Percentiles rank a stretch among this genome's conserved stretches.
Conservation (phyloP, 2,113 vertebrate genomes). For the Coturnix japonica region DNA sequence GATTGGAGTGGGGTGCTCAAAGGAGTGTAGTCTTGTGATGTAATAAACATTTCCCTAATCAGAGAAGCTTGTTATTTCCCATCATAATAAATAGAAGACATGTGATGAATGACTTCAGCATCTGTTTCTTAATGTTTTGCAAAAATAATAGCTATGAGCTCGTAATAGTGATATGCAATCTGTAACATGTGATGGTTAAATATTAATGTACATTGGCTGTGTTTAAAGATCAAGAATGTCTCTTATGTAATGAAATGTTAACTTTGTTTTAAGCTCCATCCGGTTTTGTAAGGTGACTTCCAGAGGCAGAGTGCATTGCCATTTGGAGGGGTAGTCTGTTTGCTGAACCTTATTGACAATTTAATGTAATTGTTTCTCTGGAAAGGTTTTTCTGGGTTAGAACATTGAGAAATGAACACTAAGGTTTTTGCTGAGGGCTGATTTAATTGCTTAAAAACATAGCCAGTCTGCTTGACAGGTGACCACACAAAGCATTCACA, state of each 20-base stretch:
- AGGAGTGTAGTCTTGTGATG: conserved; percentile 17
- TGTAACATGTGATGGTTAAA: conserved; percentile 51
- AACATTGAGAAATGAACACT: background rate
- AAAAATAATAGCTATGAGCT: conserved; percentile 7
- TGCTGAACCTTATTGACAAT: background rate
- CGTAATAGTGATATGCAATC: conserved; percentile 40
- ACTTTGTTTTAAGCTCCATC: background rate
- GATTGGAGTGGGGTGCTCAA: background rate
- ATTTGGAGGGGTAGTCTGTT: background rate
- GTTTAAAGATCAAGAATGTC: conserved; percentile 54
- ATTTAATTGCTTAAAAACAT: conserved; percentile 55
- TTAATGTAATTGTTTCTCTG: background rate
- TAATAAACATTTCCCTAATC: conserved; percentile 40
- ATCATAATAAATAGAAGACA: conserved; percentile 36
- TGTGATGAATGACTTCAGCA: conserved; percentile 41
- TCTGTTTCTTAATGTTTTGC: conserved; percentile 26
- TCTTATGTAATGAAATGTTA: conserved; percentile 32
- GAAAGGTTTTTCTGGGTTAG: background rate
- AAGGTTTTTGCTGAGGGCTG: background rate
- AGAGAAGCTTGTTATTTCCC: conserved; percentile 33
- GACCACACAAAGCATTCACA: background rate
- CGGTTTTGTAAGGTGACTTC: background rate
- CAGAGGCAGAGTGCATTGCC: background rate
- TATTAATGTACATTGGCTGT: conserved; percentile 51
- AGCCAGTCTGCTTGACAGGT: background rate